Evolutionary conservation across 2,113 vertebrate genomes (phyloP).

Genomic region (Myotis davidii): DNA sequence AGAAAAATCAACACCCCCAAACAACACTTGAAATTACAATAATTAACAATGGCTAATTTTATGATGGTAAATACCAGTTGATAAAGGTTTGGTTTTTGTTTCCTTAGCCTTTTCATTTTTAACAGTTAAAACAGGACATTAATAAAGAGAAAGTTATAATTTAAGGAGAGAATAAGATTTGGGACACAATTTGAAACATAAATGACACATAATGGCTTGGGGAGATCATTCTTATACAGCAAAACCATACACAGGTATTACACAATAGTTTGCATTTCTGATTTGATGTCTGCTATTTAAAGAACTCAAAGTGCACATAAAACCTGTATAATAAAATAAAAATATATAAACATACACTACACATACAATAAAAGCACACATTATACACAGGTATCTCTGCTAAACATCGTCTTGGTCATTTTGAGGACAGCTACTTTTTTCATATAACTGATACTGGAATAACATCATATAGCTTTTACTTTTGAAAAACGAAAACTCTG

Average conservation of each 20-base stretch:
- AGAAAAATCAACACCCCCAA: not conserved
- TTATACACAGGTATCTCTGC: not conserved
- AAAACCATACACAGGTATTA: conserved; percentile 48
- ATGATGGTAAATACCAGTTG: not conserved
- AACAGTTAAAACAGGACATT: conserved; percentile 24
- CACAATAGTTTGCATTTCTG: conserved; percentile 5
- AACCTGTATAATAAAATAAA: conserved; percentile 31
- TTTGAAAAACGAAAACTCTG: conserved; percentile 79
- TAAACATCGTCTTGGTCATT: not conserved
- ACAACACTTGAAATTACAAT: not conserved
- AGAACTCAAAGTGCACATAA: not conserved
- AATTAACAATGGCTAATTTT: conserved; percentile 18
- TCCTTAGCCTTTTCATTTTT: conserved; percentile 33
- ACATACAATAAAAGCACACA: conserved; percentile 47
- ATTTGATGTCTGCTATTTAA: not conserved
- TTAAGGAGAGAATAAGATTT: conserved; percentile 38
- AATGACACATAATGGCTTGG: conserved; percentile 46
- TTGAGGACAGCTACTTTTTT: conserved; percentile 44
- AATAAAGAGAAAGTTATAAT: conserved; percentile 40
- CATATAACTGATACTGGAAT: not conserved
- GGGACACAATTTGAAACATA: conserved; percentile 29
- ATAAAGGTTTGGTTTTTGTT: not conserved
- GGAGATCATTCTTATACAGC: conserved; percentile 30
- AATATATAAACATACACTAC: conserved; percentile 27
- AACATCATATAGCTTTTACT: conserved; percentile 64